These are phyloP conservation scores for Phalacrocorax pelagicus DNA, from an alignment of 2,113 vertebrate genomes.

Conservation along the genomic window DNA sequence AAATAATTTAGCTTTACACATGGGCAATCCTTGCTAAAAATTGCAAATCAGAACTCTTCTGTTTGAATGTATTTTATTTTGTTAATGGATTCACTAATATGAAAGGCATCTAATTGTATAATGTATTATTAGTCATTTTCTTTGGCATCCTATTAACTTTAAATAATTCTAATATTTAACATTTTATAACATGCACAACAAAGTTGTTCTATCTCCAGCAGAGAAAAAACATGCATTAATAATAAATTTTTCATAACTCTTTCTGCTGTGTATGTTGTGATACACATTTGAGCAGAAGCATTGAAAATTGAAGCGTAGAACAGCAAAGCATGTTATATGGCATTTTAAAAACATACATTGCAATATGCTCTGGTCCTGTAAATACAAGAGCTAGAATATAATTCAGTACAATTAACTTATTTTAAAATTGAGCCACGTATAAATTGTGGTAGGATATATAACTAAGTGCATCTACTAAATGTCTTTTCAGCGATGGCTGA, in stretches of 20 bases:
- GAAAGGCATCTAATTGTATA: conserved; percentile 82
- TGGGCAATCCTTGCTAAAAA: conserved; percentile 72
- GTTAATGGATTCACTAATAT: conserved; percentile 80
- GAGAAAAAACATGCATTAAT: conserved; percentile 66
- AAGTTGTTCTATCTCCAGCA: conserved; percentile 68
- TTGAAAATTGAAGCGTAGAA: conserved; percentile 51
- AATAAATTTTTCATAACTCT: conserved; percentile 68
- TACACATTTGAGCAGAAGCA: conserved; percentile 63
- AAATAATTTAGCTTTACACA: conserved; percentile 81
- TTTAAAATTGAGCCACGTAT: conserved; percentile 51
- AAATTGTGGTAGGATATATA: conserved; percentile 35
- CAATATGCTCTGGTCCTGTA: background rate
- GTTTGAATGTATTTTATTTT: conserved; percentile 77
- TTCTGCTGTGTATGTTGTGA: conserved; percentile 57
- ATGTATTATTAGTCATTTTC: conserved; percentile 80
- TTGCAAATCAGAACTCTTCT: conserved; percentile 73
- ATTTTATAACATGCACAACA: conserved; percentile 75
- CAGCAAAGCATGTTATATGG: conserved; percentile 23
- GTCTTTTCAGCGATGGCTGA: conserved; percentile 18
- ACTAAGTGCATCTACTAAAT: conserved; percentile 5
- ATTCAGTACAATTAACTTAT: conserved; percentile 62
- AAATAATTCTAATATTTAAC: conserved; percentile 81
- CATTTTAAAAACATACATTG: conserved; percentile 24
- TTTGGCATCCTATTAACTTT: conserved; percentile 82
- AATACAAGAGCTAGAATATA: conserved; percentile 33